Conservation (phyloP, 1,140 invertebrate genomes). For the Holcopasites calliopsidis region DNA sequence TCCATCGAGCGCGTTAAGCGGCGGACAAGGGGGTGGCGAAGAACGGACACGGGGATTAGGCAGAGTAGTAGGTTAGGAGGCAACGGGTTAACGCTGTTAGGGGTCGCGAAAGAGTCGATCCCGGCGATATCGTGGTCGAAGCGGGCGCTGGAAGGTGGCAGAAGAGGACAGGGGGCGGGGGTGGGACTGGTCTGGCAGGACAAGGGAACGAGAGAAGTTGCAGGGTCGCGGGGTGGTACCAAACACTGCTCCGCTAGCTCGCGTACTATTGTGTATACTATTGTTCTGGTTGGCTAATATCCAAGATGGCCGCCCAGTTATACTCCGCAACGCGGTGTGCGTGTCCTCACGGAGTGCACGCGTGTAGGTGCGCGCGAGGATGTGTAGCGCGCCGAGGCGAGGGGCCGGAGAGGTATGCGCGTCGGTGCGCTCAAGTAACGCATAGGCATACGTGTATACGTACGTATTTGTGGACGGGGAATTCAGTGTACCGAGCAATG, state of each 20-base stretch:
- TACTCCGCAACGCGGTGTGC: constrained; percentile 62
- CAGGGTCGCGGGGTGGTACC: constrained; percentile 63
- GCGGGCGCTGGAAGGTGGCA: constrained; percentile 40
- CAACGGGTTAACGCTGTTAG: constrained; percentile 31
- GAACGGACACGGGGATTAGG: neutral
- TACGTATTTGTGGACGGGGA: constrained; percentile 66
- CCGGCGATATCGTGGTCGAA: constrained; percentile 44
- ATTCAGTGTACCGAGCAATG: constrained; percentile 65
- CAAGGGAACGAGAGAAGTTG: constrained; percentile 36
- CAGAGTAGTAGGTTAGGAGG: constrained; percentile 28
- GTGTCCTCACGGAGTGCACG: constrained; percentile 49
- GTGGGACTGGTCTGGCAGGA: constrained; percentile 20
- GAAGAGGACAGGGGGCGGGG: constrained; percentile 28
- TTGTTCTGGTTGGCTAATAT: constrained; percentile 80
- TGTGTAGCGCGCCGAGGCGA: neutral
- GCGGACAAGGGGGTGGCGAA: neutral
- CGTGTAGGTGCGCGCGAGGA: constrained; percentile 18
- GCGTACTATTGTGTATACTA: constrained; percentile 78
- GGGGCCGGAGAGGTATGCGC: constrained; percentile 23
- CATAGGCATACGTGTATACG: constrained; percentile 49
- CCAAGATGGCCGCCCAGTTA: constrained; percentile 78
- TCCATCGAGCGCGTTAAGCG: neutral
- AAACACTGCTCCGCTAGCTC: constrained; percentile 73
- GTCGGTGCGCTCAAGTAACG: constrained; percentile 48
- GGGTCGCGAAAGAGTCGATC: constrained; percentile 42